Base-by-base conservation (phyloP, 2,113 vertebrate genomes). In the Cynocephalus volans region DNA sequence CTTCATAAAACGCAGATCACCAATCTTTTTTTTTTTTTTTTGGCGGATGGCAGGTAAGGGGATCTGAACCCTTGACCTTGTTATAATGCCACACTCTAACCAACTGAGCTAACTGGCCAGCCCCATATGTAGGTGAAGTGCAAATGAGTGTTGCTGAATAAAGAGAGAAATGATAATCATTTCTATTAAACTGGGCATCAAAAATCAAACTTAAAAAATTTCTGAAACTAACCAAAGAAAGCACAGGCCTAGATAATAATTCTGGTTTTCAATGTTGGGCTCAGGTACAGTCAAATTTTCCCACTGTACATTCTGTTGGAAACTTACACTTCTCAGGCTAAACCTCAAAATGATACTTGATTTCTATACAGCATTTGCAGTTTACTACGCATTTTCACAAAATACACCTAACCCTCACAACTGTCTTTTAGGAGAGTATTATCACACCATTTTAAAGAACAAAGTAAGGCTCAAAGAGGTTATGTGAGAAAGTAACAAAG, bases 171-270 rank as follows among this genome's bases (percentile, higher is more conserved):
- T 79, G 48, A 69, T 23, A 92, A 19, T 94, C 41, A 77, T 79
- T 92, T 92, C 82, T 80, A 50, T 56, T 95, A 91, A 90, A 67
- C 1, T 75, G 56, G 31, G 69, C 21, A 96, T 92, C 24, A 97
- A 95, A 97, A 96, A 56, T 84, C 19, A 96, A 90, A 96, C 48
- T 93, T 0, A 33, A 96, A 94, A 93, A 76, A 50, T 11, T 82
- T 92, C 72, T 97, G n/a, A 97, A 95, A 85, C 72, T 92, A 96
- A 83, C 10, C n/a, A 62, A 96, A 93, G 65, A 93, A 81, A 95
- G 73, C 33, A 85, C 33, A 85, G 58, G 19, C 41, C 56, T 77
- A 96, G 36, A 73, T 26, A 84, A 93, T 76, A 82, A 84, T 72
- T 91, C 89, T 93, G 24, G 52, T 60, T 84, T 91, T 93, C 90